These are phyloP conservation scores for Anguilla marmorata DNA, from an alignment of 2,797 vertebrate genomes.

Conservation along the genomic window DNA sequence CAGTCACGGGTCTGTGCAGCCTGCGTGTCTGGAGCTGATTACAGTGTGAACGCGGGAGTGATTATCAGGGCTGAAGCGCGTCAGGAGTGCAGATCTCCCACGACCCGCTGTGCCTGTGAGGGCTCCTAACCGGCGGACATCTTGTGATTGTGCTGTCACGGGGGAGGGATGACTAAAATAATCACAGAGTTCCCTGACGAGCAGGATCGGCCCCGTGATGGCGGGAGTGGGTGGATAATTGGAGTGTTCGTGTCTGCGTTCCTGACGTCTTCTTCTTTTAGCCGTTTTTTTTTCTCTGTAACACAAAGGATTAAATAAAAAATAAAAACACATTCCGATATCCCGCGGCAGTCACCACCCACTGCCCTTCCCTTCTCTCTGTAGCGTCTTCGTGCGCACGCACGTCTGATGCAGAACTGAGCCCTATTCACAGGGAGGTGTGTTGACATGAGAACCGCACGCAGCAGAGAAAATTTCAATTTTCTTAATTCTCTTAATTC, in stretches of 20 bases:
- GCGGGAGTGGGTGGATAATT: constrained; percentile 54
- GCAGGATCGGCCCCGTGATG: constrained; percentile 33
- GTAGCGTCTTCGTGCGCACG: background rate
- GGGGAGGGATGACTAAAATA: constrained; percentile 37
- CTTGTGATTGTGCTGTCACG: constrained; percentile 12
- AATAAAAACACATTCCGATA: constrained; percentile 22
- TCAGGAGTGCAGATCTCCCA: background rate
- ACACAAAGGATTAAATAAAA: constrained; percentile 38
- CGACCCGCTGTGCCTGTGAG: background rate
- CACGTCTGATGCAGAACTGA: background rate
- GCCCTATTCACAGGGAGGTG: background rate
- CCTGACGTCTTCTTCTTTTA: constrained; percentile 30
- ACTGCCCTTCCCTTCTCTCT: background rate
- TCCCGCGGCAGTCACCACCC: constrained; percentile 30
- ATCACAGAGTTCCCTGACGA: constrained; percentile 30
- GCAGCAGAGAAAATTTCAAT: background rate
- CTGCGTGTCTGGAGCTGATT: background rate
- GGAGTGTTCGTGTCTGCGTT: constrained; percentile 37
- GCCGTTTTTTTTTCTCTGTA: background rate
- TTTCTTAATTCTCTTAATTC: too few species aligned
- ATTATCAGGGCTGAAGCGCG: background rate
- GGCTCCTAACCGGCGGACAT: background rate
- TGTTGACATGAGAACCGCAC: background rate
- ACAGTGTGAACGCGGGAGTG: background rate
- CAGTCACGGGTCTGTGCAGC: background rate